Evolutionary conservation across 1,140 invertebrate genomes (phyloP), one percentile per base, ranked within the genome.

Genomic region (Atta cephalotes): DNA sequence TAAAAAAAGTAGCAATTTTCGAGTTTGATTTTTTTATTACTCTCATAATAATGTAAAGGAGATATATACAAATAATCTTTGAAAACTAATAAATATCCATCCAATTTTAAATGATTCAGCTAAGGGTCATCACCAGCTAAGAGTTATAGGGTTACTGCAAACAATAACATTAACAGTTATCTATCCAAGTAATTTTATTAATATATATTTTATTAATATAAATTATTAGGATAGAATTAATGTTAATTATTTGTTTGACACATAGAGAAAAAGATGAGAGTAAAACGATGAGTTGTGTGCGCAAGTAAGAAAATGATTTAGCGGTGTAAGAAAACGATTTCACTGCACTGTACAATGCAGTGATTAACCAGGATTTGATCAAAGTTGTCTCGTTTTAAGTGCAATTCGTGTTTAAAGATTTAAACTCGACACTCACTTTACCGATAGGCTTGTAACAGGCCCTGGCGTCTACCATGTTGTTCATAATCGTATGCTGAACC

Each of bases 361-460:
- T 31, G 39, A 70, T 70, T 7, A 16, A 49, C 51, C 14, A 35
- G 14, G 21, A 70, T 16, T 25, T 51, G 6, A 10, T 21, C n/a
- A 58, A 9, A 70, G 66, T 70, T n/a, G 21, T 14, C 3, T 0
- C 6, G 21, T 10, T 45, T 45, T 45, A 45, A 4, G 51, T n/a
- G 53, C n/a, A 1, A 7, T 58, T 45, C 6, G 56, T n/a, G 39
- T 58, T 58, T 58, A 9, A 58, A 58, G 12, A 0, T 16, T 25
- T 16, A n/a, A 49, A 39, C 76, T 2, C 12, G 71, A 87, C 89
- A 87, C 95, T 95, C 92, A 96, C 95, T 92, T 95, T 95, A 91
- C 95, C 94, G 65, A 92, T 94, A 45, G 95, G 95, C 86, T 96
- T 96, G 91, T 95, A 95, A 90, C 95, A 96, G 18, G 95, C 95